These are phyloP conservation scores for Cosmopolites sordidus DNA, from an alignment of 2,888 invertebrate species.

Conservation along the genomic window DNA sequence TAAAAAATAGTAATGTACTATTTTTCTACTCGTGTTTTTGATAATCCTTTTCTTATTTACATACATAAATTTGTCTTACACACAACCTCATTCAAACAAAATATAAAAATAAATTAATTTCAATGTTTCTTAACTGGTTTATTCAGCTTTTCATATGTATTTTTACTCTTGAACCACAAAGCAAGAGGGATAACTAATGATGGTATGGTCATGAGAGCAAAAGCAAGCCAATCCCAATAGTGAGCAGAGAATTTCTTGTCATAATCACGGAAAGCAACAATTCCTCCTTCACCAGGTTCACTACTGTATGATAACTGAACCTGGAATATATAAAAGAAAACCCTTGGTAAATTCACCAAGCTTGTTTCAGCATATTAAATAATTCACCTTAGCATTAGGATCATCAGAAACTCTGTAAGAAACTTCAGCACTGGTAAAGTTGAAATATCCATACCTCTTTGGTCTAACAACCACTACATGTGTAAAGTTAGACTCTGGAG, in stretches of 20 bases:
- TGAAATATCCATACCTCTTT: slow-evolving; percentile 87
- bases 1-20: neutral
- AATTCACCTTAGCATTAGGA: slow-evolving; percentile 30
- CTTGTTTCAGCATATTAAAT: neutral
- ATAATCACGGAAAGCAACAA: slow-evolving; percentile 87
- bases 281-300: slow-evolving; percentile 93
- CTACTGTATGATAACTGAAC: slow-evolving; percentile 71
- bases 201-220: slow-evolving; percentile 94
- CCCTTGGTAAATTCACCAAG: neutral
- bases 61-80: neutral
- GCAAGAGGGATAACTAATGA: slow-evolving; percentile 91
- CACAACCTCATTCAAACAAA: neutral
- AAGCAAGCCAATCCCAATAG: slow-evolving; percentile 94
- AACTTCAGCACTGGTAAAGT: slow-evolving; percentile 93
- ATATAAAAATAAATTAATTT: slow-evolving; percentile 14
- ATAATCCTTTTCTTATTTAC: neutral
- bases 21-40: neutral
- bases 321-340: slow-evolving; percentile 55
- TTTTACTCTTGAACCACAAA: slow-evolving; percentile 92
- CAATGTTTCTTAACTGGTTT: slow-evolving; percentile 62
- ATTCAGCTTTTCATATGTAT: slow-evolving; percentile 82
- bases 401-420: slow-evolving; percentile 77
- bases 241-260: slow-evolving; percentile 97
- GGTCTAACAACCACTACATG: slow-evolving; percentile 92
- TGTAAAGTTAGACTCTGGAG: slow-evolving; percentile 88